These are phyloP conservation scores for Tetramorium bicarinatum DNA, from an alignment of 2,888 invertebrate genomes.

Conservation along the genomic window DNA sequence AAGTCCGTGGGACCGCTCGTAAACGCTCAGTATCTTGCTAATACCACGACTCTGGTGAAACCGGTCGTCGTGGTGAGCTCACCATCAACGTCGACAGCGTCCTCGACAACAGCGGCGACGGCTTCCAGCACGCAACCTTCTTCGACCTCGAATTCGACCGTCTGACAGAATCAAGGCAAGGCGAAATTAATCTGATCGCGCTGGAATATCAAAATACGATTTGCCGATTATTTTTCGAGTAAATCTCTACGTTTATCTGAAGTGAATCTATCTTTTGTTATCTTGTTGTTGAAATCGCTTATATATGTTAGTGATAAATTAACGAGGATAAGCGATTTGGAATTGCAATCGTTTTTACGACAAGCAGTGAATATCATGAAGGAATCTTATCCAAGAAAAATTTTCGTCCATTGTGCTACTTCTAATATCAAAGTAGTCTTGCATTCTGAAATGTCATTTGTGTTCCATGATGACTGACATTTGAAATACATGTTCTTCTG, in stretches of 20 bases:
- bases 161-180: constrained; percentile 82
- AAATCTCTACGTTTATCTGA: neutral
- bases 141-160: constrained; percentile 80
- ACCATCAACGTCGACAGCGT: constrained; percentile 81
- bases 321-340: constrained; percentile 1
- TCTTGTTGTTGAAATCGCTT: constrained; percentile 17
- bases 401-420: constrained; percentile 51
- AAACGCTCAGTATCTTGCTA: constrained; percentile 89
- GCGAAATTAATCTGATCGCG: constrained; percentile 79
- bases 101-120: constrained; percentile 80
- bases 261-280: constrained; percentile 35
- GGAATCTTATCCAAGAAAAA: constrained; percentile 6
- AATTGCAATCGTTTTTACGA: neutral
- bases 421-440: constrained; percentile 59
- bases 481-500: constrained; percentile 65
- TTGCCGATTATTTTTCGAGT: constrained; percentile 17
- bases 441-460: constrained; percentile 61
- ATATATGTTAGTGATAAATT: constrained; percentile 16
- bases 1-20: constrained; percentile 89
- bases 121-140: constrained; percentile 80
- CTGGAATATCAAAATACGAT: constrained; percentile 51
- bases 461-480: constrained; percentile 61
- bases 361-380: neutral
- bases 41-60: constrained; percentile 89
- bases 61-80: constrained; percentile 90